Conservation (phyloP, 2,113 vertebrate genomes). For the Labrus mixtus region DNA sequence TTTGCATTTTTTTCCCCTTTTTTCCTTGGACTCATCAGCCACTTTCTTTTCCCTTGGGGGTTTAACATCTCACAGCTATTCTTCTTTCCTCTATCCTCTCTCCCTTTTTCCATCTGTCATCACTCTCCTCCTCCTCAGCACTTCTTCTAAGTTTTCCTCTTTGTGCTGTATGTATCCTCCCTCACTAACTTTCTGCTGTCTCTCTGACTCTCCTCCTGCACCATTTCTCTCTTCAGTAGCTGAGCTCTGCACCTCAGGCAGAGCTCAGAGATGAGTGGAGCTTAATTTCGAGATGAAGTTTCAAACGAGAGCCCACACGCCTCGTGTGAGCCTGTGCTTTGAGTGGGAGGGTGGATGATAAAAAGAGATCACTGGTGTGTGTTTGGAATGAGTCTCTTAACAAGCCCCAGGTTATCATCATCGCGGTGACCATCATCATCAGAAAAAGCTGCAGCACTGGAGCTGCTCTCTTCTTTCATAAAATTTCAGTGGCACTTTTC, state of each 20-base stretch:
- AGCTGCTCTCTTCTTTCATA: slow-evolving; percentile 11
- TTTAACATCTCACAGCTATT: neutral
- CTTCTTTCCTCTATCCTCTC: neutral
- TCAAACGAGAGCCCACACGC: slow-evolving; percentile 53
- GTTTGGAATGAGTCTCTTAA: slow-evolving; percentile 43
- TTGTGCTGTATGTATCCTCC: slow-evolving; percentile 6
- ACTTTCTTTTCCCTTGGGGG: neutral
- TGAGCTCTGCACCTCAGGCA: slow-evolving; percentile 50
- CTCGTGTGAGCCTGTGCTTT: slow-evolving; percentile 38
- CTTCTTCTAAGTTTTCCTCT: slow-evolving; percentile 11
- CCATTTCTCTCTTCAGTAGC: slow-evolving; percentile 36
- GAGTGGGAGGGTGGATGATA: slow-evolving; percentile 58
- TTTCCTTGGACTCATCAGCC: slow-evolving; percentile 2
- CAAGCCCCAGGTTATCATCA: slow-evolving; percentile 63
- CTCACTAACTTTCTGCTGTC: slow-evolving; percentile 7
- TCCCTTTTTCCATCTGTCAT: slow-evolving; percentile 16
- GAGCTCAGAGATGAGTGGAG: slow-evolving; percentile 57
- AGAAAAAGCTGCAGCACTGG: slow-evolving; percentile 31
- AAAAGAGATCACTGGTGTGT: slow-evolving; percentile 56
- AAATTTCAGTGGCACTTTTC: slow-evolving; percentile 27
- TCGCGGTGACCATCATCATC: slow-evolving; percentile 57
- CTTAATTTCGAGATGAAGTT: slow-evolving; percentile 66
- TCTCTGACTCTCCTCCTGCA: slow-evolving; percentile 34
- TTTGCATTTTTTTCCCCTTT: slow-evolving; percentile 3
- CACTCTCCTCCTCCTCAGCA: neutral